Conservation (phyloP, 2,888 invertebrate genomes). For the Steromphala cineraria region DNA sequence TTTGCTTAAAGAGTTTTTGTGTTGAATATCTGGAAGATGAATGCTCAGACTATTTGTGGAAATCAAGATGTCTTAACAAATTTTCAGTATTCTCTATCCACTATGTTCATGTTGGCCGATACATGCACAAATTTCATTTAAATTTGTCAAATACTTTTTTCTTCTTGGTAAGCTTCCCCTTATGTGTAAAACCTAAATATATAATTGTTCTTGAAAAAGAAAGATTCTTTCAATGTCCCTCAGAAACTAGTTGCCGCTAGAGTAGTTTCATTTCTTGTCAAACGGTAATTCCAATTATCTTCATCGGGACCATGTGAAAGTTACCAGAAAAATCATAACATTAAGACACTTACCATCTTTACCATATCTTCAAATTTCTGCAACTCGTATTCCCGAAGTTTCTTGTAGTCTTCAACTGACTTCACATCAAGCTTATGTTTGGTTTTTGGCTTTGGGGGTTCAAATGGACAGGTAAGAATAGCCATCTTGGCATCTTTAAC, state of each 20-base stretch:
- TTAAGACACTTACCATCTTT: slow-evolving; percentile 75
- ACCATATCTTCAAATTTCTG: slow-evolving; percentile 98
- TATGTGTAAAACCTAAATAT: too few species aligned
- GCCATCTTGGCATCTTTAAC: slow-evolving; percentile 93
- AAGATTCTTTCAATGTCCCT: too few species aligned
- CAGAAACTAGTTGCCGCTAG: background rate
- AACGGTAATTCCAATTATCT: background rate
- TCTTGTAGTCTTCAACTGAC: slow-evolving; percentile 95
- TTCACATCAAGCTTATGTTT: slow-evolving; percentile 99
- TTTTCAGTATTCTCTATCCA: too few species aligned
- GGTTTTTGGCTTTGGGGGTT: slow-evolving; percentile 99
- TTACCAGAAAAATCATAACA: background rate
- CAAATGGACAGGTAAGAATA: slow-evolving; percentile 98
- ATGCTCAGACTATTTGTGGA: too few species aligned
- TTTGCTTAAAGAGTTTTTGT: too few species aligned
- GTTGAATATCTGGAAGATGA: too few species aligned
- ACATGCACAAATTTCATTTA: too few species aligned
- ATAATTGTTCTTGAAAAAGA: too few species aligned
- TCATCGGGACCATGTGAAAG: background rate
- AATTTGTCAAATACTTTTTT: too few species aligned
- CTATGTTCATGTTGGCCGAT: too few species aligned
- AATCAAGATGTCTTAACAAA: too few species aligned
- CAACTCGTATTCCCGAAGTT: slow-evolving; percentile 92
- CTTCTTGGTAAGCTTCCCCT: too few species aligned
- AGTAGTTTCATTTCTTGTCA: background rate